phyloP scores from a whole-genome alignment of 2,797 vertebrate species.

The Chelon auratus region DNA sequence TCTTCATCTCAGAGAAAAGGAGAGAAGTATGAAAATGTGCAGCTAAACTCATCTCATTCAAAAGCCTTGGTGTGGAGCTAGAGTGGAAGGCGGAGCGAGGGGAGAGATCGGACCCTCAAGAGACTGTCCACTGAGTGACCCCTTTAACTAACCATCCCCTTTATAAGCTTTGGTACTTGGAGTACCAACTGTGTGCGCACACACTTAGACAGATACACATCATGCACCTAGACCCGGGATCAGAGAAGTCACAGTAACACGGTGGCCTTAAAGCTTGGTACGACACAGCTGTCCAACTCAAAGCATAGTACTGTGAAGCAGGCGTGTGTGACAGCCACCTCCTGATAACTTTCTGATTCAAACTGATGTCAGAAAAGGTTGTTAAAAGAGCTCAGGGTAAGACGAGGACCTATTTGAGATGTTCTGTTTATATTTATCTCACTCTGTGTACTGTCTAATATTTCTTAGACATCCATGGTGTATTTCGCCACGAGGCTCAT shows the following conservation, averaged over 20 bases:
- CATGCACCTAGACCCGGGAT: conserved; percentile 43
- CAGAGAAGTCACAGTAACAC: conserved; percentile 48
- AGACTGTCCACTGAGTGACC: conserved; percentile 45
- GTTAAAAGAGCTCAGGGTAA: conserved; percentile 78
- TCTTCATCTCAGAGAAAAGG: conserved; percentile 78
- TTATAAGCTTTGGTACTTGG: conserved; percentile 66
- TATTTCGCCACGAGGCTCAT: conserved; percentile 24
- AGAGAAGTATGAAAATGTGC: conserved; percentile 93
- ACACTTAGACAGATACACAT: conserved; percentile 34
- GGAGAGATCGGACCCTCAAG: conserved; percentile 36
- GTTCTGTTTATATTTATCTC: conserved; percentile 58
- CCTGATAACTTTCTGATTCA: conserved; percentile 39
- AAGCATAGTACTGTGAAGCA: conserved; percentile 45
- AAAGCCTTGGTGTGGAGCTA: conserved; percentile 87
- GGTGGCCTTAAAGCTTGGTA: conserved; percentile 75
- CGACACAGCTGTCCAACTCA: conserved; percentile 48
- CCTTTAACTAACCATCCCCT: conserved; percentile 53
- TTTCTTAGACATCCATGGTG: conserved; percentile 27
- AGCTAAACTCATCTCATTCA: conserved; percentile 91
- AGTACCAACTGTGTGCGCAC: conserved; percentile 49
- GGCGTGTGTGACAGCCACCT: conserved; percentile 50
- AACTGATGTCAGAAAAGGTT: conserved; percentile 55
- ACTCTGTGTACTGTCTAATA: conserved; percentile 26
- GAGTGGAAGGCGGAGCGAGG: conserved; percentile 19
- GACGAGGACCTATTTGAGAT: conserved; percentile 57